Evolutionary conservation across 2,113 vertebrate species (phyloP), one percentile per base, ranked within the genome.

Genomic region (Synodontis membranacea): DNA sequence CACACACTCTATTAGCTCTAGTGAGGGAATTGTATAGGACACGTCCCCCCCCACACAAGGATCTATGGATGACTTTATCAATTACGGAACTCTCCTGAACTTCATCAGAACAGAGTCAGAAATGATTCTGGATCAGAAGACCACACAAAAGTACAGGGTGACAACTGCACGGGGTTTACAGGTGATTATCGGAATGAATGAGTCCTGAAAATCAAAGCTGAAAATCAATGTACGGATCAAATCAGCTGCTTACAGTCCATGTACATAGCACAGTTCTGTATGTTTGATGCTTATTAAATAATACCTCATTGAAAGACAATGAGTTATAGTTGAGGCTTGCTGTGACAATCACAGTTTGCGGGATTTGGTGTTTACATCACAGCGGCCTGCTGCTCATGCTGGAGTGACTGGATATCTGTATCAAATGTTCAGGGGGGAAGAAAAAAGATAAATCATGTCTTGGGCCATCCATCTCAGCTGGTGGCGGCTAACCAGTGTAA

Each of bases 401-500:
- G 46, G 28, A 23, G 9, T 79, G 31, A 37, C 31, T 58, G 54
- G 25, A 58, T 56, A 56, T 39, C 78, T 7, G 21, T 39, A 87
- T 81, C 83, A 6, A 84, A 91, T 93, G 93, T 93, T 91, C 86
- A 93, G 93, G 92, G 91, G 4, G n/a, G 19, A 5, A 58, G 92
- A 92, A 95, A 96, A 94, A 93, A 94, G 95, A 98, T 97, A 94
- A 96, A 99, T 99, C 96, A 96, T 95, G 94, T 94, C 96, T 95
- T 94, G 90, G 95, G 93, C 96, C 96, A 98, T 99, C 97, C 95
- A 97, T 99, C 97, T 97, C 94, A 93, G 95, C 96, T 96, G 96
- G 96, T 95, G 95, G 94, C 93, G 94, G 96, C 95, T 97, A 97
- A 98, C 96, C 97, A 98, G 97, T 95, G 95, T 98, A 98, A 99